Conservation (phyloP, 30 jellyfish, hydroid and myxozoan genomes). For the Nemopilema nomurai region DNA sequence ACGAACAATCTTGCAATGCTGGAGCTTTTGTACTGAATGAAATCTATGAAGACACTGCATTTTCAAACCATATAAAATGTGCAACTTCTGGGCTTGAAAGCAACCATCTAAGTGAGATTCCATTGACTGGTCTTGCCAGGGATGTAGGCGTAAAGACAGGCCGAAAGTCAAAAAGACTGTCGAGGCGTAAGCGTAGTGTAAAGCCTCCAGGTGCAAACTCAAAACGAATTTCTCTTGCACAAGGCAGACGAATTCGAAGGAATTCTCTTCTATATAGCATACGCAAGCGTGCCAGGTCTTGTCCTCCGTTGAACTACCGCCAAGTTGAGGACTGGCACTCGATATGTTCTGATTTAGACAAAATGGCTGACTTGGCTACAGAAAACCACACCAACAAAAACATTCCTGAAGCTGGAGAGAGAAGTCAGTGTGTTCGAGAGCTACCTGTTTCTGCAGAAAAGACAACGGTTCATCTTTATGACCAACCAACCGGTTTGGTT, state of each 20-base stretch:
- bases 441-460: background rate
- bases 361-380: background rate
- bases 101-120: background rate
- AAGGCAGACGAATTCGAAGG: background rate
- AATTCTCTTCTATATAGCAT: background rate
- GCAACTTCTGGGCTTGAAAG: background rate
- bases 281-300: background rate
- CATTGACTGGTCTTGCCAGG: background rate
- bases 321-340: background rate
- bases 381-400: background rate
- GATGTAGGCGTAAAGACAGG: background rate
- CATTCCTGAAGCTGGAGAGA: background rate
- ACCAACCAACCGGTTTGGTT: background rate
- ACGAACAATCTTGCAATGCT: background rate
- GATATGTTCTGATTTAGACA: background rate
- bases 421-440: background rate
- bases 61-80: background rate
- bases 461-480: background rate
- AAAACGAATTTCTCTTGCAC: background rate
- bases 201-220: too few species aligned
- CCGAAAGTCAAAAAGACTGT: too few species aligned
- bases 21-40: background rate
- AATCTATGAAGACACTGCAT: background rate
- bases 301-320: background rate
- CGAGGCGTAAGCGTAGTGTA: too few species aligned